These are phyloP conservation scores for Chesias legatella DNA, from an alignment of 2,888 invertebrate genomes.

Conservation along the genomic window DNA sequence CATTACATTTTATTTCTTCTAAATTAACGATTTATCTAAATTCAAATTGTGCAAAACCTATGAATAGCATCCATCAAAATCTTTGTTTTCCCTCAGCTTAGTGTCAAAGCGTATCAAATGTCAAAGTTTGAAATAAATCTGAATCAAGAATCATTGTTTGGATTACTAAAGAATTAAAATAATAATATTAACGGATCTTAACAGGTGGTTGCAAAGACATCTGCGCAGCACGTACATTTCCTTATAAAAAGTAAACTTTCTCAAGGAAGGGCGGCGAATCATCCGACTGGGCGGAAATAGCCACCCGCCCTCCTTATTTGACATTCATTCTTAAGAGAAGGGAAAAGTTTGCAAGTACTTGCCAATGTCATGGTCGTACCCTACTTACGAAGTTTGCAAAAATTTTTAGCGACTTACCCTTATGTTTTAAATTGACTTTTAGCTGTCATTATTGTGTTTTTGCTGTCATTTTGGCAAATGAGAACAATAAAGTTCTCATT, in stretches of 20 bases:
- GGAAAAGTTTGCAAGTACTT: constrained; percentile 67
- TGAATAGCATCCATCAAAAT: too few relatives aligned
- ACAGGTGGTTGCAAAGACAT: constrained; percentile 24
- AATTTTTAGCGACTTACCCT: constrained; percentile 27
- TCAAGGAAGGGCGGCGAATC: constrained; percentile 54
- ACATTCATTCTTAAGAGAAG: constrained; percentile 66
- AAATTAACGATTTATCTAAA: too few relatives aligned
- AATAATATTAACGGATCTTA: not conserved
- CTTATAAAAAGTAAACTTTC: constrained; percentile 57
- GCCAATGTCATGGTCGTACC: constrained; percentile 61
- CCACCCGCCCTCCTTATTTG: constrained; percentile 71
- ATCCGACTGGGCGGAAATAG: constrained; percentile 55
- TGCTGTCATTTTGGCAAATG: too few relatives aligned
- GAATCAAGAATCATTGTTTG: not conserved
- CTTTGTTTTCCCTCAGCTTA: too few relatives aligned
- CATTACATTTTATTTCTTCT: too few relatives aligned
- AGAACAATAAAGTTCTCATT: too few relatives aligned
- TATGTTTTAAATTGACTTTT: not conserved
- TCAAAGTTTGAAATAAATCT: too few relatives aligned
- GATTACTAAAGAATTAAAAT: too few relatives aligned
- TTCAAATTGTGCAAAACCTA: too few relatives aligned
- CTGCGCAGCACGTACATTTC: constrained; percentile 28
- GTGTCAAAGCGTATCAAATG: too few relatives aligned
- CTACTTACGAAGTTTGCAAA: constrained; percentile 43
- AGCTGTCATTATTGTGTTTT: too few relatives aligned